Evolutionary conservation across 2,888 invertebrate species (phyloP).

Genomic region (Silvanus unidentatus): DNA sequence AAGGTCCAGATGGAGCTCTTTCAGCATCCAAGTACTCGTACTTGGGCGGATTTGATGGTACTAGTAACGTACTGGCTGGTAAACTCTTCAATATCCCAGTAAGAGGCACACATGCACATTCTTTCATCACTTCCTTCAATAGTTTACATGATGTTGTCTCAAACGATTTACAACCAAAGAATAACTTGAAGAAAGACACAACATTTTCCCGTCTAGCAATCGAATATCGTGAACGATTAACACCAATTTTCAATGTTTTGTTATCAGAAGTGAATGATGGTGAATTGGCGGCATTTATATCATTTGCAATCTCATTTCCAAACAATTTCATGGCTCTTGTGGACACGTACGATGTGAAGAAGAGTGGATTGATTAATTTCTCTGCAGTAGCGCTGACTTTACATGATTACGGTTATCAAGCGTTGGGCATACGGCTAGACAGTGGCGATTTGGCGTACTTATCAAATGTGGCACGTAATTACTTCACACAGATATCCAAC

Average conservation of each 20-base stretch:
- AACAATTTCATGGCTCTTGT: constrained; percentile 90
- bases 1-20: constrained; percentile 96
- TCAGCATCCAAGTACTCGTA: constrained; percentile 97
- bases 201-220: constrained; percentile 62
- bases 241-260: constrained; percentile 66
- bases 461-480: constrained; percentile 76
- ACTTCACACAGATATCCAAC: constrained; percentile 70
- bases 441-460: constrained; percentile 96
- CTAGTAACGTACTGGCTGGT: constrained; percentile 95
- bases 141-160: constrained; percentile 54
- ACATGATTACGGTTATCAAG: constrained; percentile 80
- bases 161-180: constrained; percentile 36
- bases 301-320: constrained; percentile 92
- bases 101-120: constrained; percentile 95
- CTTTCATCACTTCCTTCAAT: constrained; percentile 90
- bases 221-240: constrained; percentile 63
- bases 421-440: constrained; percentile 89
- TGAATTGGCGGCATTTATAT: constrained; percentile 89
- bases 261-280: constrained; percentile 87
- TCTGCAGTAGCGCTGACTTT: constrained; percentile 91
- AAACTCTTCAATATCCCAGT: constrained; percentile 96
- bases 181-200: constrained; percentile 37
- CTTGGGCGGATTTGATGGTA: constrained; percentile 95
- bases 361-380: constrained; percentile 94
- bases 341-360: constrained; percentile 98